Base-by-base conservation (phyloP, 37 sponge, comb jelly and placozoan genomes). In the Lycopodina hypogea region DNA sequence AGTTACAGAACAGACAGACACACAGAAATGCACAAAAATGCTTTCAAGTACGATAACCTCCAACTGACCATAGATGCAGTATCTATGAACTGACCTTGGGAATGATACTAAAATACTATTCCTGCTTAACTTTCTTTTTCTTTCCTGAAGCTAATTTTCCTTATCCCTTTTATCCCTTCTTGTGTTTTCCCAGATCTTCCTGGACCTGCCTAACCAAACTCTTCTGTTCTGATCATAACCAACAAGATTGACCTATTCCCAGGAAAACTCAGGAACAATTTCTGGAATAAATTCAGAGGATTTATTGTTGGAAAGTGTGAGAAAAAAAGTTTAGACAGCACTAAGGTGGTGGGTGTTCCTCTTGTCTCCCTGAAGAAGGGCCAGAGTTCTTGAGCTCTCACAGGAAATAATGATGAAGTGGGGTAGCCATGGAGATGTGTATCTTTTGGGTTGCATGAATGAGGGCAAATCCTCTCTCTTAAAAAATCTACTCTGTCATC, bases 391-490 rank as follows among this genome's bases (percentile, higher is more conserved):
- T 9, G 45, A 67, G 18, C 77, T 94, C 52, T 35, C 84, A 0
- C 50, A 84, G 7, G 65, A 77, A 6, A 75, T 94, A 32, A 52
- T 69, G 12, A 29, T 12, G 3, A 30, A 53, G 11, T 90, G 95
- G 92, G 89, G 86, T 37, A 90, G 82, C 76, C 58, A 86, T 41
- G 95, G 95, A 3, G 89, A 94, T 56, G 84, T 94, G 53, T 94
- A 83, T 41, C 80, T 94, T 18, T 70, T 94, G 28, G 95, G 95
- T 18, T 90, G 91, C 34, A 90, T 92, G 60, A 94, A 94, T 78
- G 95, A 81, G 21, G 95, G 95, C n/a, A 94, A 94, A 53, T 91
- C 92, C 0, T 75, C 83, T 0, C 89, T 94, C 41, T 94, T 94
- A 66, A 90, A 90, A 56, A 68, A 55, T 0, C 63, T 94, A 1